These are phyloP conservation scores for Lasius fuliginosus DNA, from an alignment of 2,888 invertebrate species.

Conservation along the genomic window DNA sequence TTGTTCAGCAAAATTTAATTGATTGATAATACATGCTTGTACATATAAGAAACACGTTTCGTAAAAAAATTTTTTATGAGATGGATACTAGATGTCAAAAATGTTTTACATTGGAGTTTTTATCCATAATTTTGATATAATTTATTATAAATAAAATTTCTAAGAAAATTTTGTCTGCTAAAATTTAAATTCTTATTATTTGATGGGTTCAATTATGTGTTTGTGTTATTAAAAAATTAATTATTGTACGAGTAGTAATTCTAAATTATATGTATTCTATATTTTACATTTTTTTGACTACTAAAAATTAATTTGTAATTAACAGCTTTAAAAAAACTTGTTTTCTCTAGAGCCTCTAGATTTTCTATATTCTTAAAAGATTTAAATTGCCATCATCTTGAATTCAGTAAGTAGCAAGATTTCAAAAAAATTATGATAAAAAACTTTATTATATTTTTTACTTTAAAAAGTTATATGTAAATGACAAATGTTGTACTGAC, in stretches of 20 bases:
- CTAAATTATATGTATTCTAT: not conserved
- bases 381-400: not conserved
- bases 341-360: not conserved
- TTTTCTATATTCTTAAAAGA: not conserved
- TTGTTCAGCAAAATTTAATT: not conserved
- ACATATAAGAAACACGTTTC: not conserved
- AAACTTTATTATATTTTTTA: not conserved
- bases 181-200: not conserved
- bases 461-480: not conserved
- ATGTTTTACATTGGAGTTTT: not conserved
- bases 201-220: not conserved
- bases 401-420: not conserved
- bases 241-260: not conserved
- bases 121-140: not conserved
- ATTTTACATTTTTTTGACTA: not conserved
- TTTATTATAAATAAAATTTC: not conserved
- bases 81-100: not conserved
- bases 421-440: not conserved
- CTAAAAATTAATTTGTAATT: not conserved
- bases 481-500: not conserved
- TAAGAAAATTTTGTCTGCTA: not conserved
- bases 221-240: conserved; percentile 6
- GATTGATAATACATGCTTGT: not conserved
- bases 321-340: not conserved
- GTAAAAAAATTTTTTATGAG: not conserved